Conservation (phyloP, 1,140 invertebrate genomes). For the Adoxophyes honmai region DNA sequence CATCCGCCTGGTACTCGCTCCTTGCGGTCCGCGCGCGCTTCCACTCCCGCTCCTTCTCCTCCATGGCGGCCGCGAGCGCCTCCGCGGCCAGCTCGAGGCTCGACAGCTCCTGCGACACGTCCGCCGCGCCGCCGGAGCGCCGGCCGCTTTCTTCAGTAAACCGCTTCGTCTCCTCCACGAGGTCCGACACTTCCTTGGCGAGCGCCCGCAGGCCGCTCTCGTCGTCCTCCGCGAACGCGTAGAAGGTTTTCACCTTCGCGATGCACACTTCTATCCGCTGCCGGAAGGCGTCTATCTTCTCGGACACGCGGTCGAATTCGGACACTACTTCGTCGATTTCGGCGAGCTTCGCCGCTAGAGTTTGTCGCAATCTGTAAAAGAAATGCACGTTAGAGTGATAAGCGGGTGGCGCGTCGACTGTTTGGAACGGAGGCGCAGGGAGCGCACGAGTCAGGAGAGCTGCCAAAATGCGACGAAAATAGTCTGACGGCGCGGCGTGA, state of each 20-base stretch:
- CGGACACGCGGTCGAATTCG: slow-evolving; percentile 76
- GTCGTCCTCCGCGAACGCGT: slow-evolving; percentile 86
- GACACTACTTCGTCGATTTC: slow-evolving; percentile 70
- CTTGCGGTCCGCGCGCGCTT: slow-evolving; percentile 89
- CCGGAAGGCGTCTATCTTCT: slow-evolving; percentile 81
- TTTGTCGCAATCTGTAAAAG: slow-evolving; percentile 73
- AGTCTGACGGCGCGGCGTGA: slow-evolving; percentile 53
- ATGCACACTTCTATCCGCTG: slow-evolving; percentile 80
- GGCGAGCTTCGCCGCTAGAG: slow-evolving; percentile 70
- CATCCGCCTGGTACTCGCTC: slow-evolving; percentile 86
- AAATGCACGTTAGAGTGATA: slow-evolving; percentile 34
- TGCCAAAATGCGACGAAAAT: slow-evolving; percentile 73
- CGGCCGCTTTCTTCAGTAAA: slow-evolving; percentile 82
- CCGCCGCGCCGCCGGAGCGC: slow-evolving; percentile 84
- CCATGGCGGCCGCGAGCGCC: slow-evolving; percentile 85
- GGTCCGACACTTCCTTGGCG: slow-evolving; percentile 74
- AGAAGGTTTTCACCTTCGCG: slow-evolving; percentile 81
- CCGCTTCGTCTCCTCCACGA: slow-evolving; percentile 79
- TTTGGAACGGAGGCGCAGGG: slow-evolving; percentile 31
- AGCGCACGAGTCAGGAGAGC: slow-evolving; percentile 38
- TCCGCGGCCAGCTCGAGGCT: slow-evolving; percentile 89
- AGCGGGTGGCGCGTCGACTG: slow-evolving; percentile 30
- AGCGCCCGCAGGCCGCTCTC: slow-evolving; percentile 76
- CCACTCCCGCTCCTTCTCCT: slow-evolving; percentile 91
- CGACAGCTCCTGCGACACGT: slow-evolving; percentile 86